These are phyloP conservation scores for Haliclystus octoradiatus DNA, from an alignment of 30 jellyfish, hydroid and myxozoan species.

Conservation along the genomic window DNA sequence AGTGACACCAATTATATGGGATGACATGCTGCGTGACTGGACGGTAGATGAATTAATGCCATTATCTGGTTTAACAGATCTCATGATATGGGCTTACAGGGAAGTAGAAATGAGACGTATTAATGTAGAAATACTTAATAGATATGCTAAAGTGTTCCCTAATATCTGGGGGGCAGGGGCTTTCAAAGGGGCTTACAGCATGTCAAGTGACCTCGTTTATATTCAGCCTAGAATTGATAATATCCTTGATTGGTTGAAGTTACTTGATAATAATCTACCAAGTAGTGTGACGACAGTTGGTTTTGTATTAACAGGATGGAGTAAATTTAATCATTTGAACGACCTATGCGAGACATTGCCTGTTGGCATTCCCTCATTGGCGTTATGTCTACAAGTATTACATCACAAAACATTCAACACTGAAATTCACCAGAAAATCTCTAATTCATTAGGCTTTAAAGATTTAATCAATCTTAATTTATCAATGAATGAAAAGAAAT, in stretches of 20 bases:
- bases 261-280: conserved; percentile 33
- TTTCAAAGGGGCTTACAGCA: conserved; percentile 77
- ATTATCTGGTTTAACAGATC: conserved; percentile 37
- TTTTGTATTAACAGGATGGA: conserved; percentile 88
- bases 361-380: conserved; percentile 79
- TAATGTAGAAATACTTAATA: conserved; percentile 70
- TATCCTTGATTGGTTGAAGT: conserved; percentile 66
- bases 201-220: conserved; percentile 56
- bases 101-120: conserved; percentile 46
- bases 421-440: conserved; percentile 59
- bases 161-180: conserved; percentile 95
- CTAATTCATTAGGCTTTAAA: conserved; percentile 73
- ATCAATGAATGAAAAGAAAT: too few species aligned
- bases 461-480: too few species aligned
- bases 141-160: conserved; percentile 73
- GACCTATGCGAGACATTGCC: conserved; percentile 84
- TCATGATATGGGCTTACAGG: conserved; percentile 87
- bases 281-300: conserved; percentile 37
- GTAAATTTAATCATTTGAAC: conserved; percentile 77
- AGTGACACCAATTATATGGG: conserved; percentile 65
- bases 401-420: conserved; percentile 37
- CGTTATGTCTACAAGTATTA: conserved; percentile 65
- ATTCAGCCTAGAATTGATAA: conserved; percentile 73
- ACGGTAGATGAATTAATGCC: conserved; percentile 55
- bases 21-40: conserved; percentile 86